Evolutionary conservation across 2,797 vertebrate genomes (phyloP).

Genomic region (Halcyon chelicuti): DNA sequence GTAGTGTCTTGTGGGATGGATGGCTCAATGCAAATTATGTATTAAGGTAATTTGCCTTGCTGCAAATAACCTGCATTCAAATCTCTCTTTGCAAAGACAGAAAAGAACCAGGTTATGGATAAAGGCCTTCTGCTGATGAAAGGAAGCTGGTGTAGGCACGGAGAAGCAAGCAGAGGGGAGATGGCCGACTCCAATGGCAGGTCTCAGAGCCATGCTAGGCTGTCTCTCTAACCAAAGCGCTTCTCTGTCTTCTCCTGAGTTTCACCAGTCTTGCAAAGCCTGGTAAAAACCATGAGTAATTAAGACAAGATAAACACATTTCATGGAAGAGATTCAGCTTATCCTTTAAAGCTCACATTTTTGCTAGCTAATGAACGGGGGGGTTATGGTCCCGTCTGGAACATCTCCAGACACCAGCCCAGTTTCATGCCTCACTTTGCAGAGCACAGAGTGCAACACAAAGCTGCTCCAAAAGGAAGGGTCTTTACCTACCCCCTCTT

Average conservation of each 20-base stretch:
- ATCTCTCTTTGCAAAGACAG: not conserved
- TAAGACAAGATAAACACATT: not conserved
- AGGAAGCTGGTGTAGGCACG: not conserved
- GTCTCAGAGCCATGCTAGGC: fast-evolving
- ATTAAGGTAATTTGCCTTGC: not conserved
- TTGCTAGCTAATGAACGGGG: not conserved
- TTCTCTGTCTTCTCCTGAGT: not conserved
- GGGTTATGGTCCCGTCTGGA: not conserved
- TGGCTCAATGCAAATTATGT: not conserved
- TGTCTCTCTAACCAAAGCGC: not conserved
- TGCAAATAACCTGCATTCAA: not conserved
- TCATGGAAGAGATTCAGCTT: not conserved
- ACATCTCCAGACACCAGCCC: not conserved
- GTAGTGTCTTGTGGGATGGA: not conserved
- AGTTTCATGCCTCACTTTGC: not conserved
- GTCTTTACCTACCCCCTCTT: not conserved
- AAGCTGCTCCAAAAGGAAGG: not conserved
- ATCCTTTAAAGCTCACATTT: not conserved
- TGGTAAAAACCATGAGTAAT: fast-evolving
- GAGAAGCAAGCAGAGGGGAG: not conserved
- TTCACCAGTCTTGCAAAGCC: not conserved
- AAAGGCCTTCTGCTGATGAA: not conserved
- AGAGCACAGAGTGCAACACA: not conserved
- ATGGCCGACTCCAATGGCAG: too few relatives aligned
- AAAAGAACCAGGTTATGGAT: not conserved